Base-by-base conservation (phyloP, 2,797 vertebrate genomes). In the Serranus cabrilla region DNA sequence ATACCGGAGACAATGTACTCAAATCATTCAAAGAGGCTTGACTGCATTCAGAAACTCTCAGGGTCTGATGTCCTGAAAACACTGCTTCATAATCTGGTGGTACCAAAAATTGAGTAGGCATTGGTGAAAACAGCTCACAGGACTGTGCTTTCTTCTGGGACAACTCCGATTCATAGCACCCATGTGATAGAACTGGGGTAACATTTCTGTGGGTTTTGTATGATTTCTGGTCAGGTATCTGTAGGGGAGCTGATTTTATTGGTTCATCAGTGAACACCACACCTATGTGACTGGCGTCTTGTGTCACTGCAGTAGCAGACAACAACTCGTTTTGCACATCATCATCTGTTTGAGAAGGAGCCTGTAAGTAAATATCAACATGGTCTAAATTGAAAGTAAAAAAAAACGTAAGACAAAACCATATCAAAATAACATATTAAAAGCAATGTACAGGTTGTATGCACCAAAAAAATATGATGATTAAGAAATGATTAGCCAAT, bases 361-460 rank as follows among this genome's bases (percentile, higher is more conserved):
- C 92, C 94, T 94, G 91, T 55, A 94, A 93, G 79, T 82, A 50
- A 90, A 94, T 73, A 74, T 82, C 67, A 77, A 87, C 59, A 91
- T 64, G 7, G 74, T 54, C 66, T 74, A 31, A 70, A 63, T 71
- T 65, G 14, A 60, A 3, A 40, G 20, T 16, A 49, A 31, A 27
- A 43, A 20, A 23, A 14, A 17, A 8, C 2, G 1, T 11, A 40
- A 40, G 2, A 40, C 12, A 40, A 11, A 40, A 27, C 27, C 11
- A 40, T 11, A 40, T 11, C 3, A 17, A 43, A 31, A 21, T 27
- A 11, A 40, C 11, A 40, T 2, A 40, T 11, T 7, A 17, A 43
- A 31, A 21, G 66, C 10, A 55, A 25, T 4, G 0, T 12, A 52
- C 17, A 73, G 27, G 21, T 58, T 65, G 7, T 51, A 54, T 64